Percentiles rank a stretch among this genome's conserved stretches.
Evolutionary conservation across 2,797 vertebrate genomes (phyloP).

Genomic region (Heliangelus exortis): DNA sequence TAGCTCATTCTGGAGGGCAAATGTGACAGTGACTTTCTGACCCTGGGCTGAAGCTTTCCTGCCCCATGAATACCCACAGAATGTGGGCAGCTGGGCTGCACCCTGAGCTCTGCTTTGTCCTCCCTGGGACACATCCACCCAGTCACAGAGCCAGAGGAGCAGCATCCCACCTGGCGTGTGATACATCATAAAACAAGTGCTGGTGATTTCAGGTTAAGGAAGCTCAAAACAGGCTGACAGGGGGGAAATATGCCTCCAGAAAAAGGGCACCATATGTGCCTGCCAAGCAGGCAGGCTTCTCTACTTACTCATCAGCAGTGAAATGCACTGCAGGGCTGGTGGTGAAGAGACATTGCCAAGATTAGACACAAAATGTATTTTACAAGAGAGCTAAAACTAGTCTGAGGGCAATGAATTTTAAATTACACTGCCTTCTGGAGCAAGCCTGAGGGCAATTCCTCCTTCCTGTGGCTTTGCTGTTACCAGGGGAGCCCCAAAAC

Average conservation of each 20-base stretch:
- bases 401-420: not conserved
- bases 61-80: rapidly evolving
- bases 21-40: not conserved
- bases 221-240: not conserved
- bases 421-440: not conserved
- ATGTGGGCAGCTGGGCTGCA: not conserved
- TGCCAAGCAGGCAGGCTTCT: not conserved
- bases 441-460: not conserved
- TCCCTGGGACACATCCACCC: not conserved
- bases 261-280: not conserved
- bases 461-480: not conserved
- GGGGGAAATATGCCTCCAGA: not conserved
- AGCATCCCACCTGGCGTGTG: not conserved
- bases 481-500: not conserved
- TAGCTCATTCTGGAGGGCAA: not conserved
- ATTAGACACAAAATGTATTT: not conserved
- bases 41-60: not conserved
- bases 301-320: not conserved
- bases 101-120: rapidly evolving
- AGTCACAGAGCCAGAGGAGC: not conserved
- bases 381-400: not conserved
- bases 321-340: not conserved
- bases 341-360: not conserved
- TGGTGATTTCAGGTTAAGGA: not conserved
- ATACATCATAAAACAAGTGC: not conserved